Evolutionary conservation across 2,888 invertebrate species (phyloP).

Genomic region (Melieria picta): DNA sequence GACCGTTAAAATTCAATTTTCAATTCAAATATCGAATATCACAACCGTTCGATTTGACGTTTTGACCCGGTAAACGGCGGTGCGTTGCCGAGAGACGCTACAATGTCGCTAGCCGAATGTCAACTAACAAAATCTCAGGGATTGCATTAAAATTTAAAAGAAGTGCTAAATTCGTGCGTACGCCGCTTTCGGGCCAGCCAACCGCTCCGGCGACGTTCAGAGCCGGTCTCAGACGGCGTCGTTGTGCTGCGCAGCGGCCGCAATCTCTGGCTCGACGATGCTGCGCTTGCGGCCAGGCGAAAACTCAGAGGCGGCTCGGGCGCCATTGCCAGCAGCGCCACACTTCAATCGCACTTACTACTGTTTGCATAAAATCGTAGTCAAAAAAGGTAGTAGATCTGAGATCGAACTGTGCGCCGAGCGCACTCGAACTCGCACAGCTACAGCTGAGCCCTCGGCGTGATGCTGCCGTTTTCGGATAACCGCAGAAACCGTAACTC

Average conservation of each 20-base stretch:
- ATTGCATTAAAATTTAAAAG: constrained; percentile 65
- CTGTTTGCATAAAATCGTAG: constrained; percentile 39
- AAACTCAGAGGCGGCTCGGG: too few species aligned
- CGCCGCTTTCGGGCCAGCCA: constrained; percentile 33
- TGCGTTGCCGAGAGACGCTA: constrained; percentile 41
- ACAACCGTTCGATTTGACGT: not conserved
- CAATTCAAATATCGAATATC: not conserved
- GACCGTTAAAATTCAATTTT: not conserved
- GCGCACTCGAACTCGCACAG: constrained; percentile 33
- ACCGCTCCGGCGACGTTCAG: not conserved
- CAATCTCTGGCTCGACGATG: too few species aligned
- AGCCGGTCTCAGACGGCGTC: constrained; percentile 9
- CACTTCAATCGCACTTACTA: too few species aligned
- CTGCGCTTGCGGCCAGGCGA: too few species aligned
- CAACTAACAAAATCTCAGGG: constrained; percentile 62
- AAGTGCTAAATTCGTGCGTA: constrained; percentile 57
- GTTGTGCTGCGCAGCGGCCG: constrained; percentile 1
- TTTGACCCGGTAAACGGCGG: not conserved
- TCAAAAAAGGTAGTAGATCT: constrained; percentile 35
- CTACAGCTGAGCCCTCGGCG: constrained; percentile 2
- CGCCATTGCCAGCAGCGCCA: too few species aligned
- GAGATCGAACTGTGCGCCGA: too few species aligned
- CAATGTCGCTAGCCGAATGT: constrained; percentile 54
- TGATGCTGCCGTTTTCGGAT: constrained; percentile 45
- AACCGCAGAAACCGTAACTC: constrained; percentile 1